Percentiles rank a stretch among this genome's conserved stretches.
Conservation (phyloP, 2,888 invertebrate genomes). For the Melanostoma mellinum region DNA sequence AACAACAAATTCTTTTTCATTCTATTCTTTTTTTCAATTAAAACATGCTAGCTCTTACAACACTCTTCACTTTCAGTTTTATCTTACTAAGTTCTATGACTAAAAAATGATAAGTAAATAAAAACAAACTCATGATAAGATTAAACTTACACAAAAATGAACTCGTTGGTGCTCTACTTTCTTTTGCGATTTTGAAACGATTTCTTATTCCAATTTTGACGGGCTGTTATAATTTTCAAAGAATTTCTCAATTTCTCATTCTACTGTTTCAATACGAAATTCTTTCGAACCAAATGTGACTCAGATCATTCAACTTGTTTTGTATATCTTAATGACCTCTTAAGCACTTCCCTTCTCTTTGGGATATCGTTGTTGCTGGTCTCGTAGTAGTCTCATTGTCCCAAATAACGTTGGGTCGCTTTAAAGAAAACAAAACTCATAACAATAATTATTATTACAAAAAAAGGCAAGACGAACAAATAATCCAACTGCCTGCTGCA, state of each 20-base stretch:
- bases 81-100: too few species aligned
- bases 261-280: conserved; percentile 21
- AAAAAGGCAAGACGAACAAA: background rate
- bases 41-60: too few species aligned
- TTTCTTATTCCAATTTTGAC: conserved; percentile 22
- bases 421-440: conserved; percentile 35
- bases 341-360: conserved; percentile 67
- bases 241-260: background rate
- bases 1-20: too few species aligned
- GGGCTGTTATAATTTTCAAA: background rate
- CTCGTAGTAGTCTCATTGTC: conserved; percentile 46
- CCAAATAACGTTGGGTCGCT: conserved; percentile 52
- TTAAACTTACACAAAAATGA: too few species aligned
- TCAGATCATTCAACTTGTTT: conserved; percentile 64
- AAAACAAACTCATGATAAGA: too few species aligned
- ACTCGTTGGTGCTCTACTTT: background rate
- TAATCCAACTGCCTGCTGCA: conserved; percentile 1
- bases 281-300: conserved; percentile 45
- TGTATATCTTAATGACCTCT: conserved; percentile 68
- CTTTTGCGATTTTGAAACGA: conserved; percentile 27
- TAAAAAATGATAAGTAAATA: too few species aligned
- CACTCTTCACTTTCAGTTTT: too few species aligned
- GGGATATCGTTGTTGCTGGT: conserved; percentile 35
- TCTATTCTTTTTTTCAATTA: too few species aligned
- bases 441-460: background rate